Base-by-base conservation (phyloP, 2,797 vertebrate genomes). In the Hoplostethus mediterraneus region DNA sequence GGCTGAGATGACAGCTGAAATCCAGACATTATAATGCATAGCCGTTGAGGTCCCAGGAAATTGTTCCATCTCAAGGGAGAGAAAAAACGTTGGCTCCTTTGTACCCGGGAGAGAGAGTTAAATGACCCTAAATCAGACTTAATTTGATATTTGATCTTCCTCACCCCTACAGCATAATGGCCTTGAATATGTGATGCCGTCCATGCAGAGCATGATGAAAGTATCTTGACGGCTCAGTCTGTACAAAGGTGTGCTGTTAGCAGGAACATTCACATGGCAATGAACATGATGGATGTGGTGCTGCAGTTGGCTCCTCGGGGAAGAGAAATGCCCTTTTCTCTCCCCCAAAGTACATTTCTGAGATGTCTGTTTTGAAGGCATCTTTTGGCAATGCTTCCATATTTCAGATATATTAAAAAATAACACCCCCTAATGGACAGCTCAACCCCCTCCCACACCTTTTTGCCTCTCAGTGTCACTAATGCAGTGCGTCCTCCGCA, bases 91-190 rank as follows among this genome's bases (percentile, higher is more conserved):
- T 21, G 70, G 71, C 71, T 66, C 75, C 73, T 89, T 87, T 87
- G 84, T 90, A 83, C 89, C 88, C 49, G n/a, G 71, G 66, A 75
- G 76, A 86, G 81, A 86, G 82, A 66, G 68, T 90, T 89, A 90
- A 94, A 90, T 87, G 89, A 74, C 85, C 77, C 70, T 81, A 88
- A 91, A 92, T 94, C 92, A 86, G 90, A 79, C 80, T 87, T 92
- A 88, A 94, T 93, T 89, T 90, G 89, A 93, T 88, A 89, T 92
- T 90, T 92, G 92, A 93, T 91, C 92, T 85, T 79, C 66, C 68
- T 90, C 84, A 86, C 89, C 88, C 84, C 73, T 82, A 61, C 81
- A 85, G 84, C 80, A 81, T 86, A 90, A 92, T 92, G 87, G 84
- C 80, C 82, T 79, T 82, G 85, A 91, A 88, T 88, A 83, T 88